Evolutionary conservation across 2,113 vertebrate species (phyloP).

Genomic region (Pelecanoides urinatrix): DNA sequence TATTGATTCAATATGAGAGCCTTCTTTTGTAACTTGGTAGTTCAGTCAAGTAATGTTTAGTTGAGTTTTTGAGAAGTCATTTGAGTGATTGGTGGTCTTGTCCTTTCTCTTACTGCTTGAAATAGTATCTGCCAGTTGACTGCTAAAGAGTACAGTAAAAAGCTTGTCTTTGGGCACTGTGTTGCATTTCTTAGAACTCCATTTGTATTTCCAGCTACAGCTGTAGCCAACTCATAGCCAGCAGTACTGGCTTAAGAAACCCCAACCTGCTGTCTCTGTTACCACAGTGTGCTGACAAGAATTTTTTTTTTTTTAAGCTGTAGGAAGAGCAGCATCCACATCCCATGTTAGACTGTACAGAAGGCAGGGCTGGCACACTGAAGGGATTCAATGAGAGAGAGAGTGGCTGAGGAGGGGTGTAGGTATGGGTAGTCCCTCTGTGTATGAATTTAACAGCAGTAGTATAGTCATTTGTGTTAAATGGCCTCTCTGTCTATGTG

Average conservation of each 20-base stretch:
- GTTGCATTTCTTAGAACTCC: background rate
- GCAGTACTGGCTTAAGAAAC: background rate
- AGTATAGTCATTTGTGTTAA: background rate
- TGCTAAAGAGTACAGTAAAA: background rate
- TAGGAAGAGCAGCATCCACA: background rate
- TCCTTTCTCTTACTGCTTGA: background rate
- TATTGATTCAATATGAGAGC: background rate
- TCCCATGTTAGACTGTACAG: background rate
- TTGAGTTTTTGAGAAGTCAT: background rate
- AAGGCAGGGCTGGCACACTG: background rate
- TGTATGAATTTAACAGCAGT: background rate
- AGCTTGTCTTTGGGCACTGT: background rate
- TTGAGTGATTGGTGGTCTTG: background rate
- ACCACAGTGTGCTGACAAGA: background rate
- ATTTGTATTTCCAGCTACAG: background rate
- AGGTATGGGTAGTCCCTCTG: background rate
- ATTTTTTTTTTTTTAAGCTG: background rate
- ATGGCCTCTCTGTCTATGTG: background rate
- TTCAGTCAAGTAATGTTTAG: background rate
- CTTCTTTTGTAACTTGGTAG: background rate
- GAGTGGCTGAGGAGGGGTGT: background rate
- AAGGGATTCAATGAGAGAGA: background rate
- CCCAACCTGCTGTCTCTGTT: background rate
- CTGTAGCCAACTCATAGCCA: background rate
- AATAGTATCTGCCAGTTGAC: background rate